Evolutionary conservation across 2,888 invertebrate species (phyloP).

Genomic region (Synanthedon formicaeformis): DNA sequence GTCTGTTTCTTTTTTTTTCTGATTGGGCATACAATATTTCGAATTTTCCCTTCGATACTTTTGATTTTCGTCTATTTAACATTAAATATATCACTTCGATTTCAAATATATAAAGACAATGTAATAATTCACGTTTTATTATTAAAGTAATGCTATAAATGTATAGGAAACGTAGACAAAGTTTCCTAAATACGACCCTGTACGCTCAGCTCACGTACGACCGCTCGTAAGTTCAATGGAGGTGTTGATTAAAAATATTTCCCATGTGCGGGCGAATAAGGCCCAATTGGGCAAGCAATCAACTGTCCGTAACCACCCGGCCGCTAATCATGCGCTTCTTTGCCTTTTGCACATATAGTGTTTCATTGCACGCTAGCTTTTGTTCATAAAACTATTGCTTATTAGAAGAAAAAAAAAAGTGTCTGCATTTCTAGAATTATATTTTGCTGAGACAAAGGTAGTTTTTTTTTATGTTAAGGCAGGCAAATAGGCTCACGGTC

Average conservation of each 20-base stretch:
- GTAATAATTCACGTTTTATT: not conserved
- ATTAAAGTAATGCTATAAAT: not conserved
- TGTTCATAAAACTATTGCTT: no score
- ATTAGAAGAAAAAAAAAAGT: no score
- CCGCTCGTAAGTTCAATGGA: conserved; percentile 72
- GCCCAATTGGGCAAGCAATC: conserved; percentile 71
- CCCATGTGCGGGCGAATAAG: conserved; percentile 71
- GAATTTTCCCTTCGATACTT: no score
- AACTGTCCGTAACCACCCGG: conserved; percentile 38
- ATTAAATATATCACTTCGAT: no score
- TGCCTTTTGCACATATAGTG: conserved; percentile 23
- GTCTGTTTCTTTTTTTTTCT: no score
- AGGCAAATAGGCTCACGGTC: no score
- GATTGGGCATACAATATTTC: no score
- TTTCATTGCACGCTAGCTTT: not conserved
- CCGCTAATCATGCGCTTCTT: conserved; percentile 56
- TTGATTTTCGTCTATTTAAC: no score
- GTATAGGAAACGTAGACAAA: not conserved
- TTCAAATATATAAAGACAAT: no score
- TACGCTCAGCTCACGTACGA: conserved; percentile 60
- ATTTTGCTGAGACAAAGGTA: no score
- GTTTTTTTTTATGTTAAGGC: no score
- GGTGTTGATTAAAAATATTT: conserved; percentile 73
- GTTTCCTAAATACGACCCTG: conserved; percentile 39
- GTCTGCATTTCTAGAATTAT: no score